phyloP scores from a whole-genome alignment of 2,888 invertebrate species.

The Tenthredo amoena region DNA sequence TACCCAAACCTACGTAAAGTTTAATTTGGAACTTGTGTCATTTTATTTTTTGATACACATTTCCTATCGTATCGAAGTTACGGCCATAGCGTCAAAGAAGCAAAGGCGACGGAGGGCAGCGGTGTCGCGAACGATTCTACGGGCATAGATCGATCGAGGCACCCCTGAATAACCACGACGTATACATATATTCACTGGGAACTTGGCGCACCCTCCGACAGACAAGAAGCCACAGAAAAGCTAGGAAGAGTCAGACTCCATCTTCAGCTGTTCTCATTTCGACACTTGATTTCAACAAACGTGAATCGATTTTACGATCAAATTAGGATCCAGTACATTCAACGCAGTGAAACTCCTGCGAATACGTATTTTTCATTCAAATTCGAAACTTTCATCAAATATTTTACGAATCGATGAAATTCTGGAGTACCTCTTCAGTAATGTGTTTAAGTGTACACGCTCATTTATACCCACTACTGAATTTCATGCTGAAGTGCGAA shows the following conservation, averaged over 20 bases:
- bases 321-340: not conserved
- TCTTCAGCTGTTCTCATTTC: slow-evolving; percentile 44
- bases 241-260: slow-evolving; percentile 29
- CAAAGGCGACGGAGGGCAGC: not conserved
- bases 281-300: slow-evolving; percentile 32
- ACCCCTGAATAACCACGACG: slow-evolving; percentile 7
- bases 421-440: not conserved
- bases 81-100: not conserved
- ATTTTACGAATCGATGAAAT: not conserved
- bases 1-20: not conserved
- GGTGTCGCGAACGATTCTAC: slow-evolving; percentile 9
- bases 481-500: not conserved
- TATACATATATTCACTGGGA: slow-evolving; percentile 16
- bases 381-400: not conserved
- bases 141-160: slow-evolving; percentile 27
- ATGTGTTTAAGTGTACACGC: not conserved
- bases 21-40: not conserved
- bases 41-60: not conserved
- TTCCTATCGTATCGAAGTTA: not conserved
- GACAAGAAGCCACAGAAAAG: slow-evolving; percentile 43
- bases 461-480: not conserved
- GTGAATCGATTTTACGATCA: slow-evolving; percentile 31
- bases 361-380: not conserved
- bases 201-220: slow-evolving; percentile 45
- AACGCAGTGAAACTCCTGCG: not conserved